Base-by-base conservation (phyloP, 1,140 invertebrate genomes). In the Lepidurus packardi region DNA sequence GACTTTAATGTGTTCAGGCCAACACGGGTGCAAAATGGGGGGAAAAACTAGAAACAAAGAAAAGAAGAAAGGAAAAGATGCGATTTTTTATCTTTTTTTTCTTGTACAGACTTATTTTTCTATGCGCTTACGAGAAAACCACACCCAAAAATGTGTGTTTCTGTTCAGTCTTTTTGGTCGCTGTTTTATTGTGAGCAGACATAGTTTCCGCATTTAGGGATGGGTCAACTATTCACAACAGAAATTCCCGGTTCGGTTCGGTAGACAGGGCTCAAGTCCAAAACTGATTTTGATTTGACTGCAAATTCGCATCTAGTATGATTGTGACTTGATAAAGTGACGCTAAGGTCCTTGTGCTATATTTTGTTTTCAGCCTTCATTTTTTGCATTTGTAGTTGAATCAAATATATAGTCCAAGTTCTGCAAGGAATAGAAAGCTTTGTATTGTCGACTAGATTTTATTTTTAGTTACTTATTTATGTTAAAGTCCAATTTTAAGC, bases 51-150 rank as follows among this genome's bases (percentile, higher is more conserved):
- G 21, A 65, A 65, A 65, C 13, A 16, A 21, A 21, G n/a, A 13
- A 65, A 21, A 65, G 53, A 65, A n/a, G 21, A 65, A 65, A 65
- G 53, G 16, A n/a, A 65, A 65, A 47, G 21, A 65, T n/a, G 53
- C 7, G 53, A 65, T 21, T 65, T 7, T 21, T 65, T 7, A n/a
- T 65, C 53, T 65, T 65, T n/a, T n/a, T 65, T 65, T 65, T 21
- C 53, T 9, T 65, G 53, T 65, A 65, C 53, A 65, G 53, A 65
- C 53, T 65, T 65, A 65, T 65, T 65, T 65, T 65, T 65, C 53
- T 65, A 65, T 13, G 53, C 53, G 53, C 53, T 65, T 21, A 65
- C 21, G 21, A 21, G 16, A 65, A 65, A 16, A 65, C 53, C 21
- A 65, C 53, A 65, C 45, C 10, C 53, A 65, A 13, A 65, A 65